Evolutionary conservation across 2,888 invertebrate genomes (phyloP), one percentile per base, ranked within the genome.

Genomic region (Polydrusus cervinus): DNA sequence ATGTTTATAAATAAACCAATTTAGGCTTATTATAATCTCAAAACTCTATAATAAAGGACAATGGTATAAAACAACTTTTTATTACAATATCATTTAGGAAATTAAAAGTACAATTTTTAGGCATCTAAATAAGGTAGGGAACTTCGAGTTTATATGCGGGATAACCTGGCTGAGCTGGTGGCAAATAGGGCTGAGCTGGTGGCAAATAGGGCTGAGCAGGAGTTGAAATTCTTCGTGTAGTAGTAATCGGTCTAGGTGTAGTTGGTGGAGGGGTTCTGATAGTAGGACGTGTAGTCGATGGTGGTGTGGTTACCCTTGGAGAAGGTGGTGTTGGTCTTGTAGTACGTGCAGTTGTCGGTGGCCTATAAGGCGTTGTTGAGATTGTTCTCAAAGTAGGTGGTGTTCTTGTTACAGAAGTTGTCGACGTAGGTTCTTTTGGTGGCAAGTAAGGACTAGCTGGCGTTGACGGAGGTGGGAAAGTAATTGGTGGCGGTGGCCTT

Each of bases 171-270:
- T 43, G 43, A n/a, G 18, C 3, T n/a, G 55, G 40, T 14, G 55
- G 67, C 10, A 60, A 8, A 51, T 70, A 47, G 16, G 45, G 45
- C 14, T 20, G 14, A 47, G 47, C 64, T 9, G 64, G 30, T 14
- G 55, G 67, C 10, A 60, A 8, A 51, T 70, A 47, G 16, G 45
- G 45, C 14, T 20, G 14, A 47, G 47, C 64, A 14, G 64, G 30
- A 25, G 60, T 70, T n/a, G 70, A 43, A 53, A 43, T 55, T 14
- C 62, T 53, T 25, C 16, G 14, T 25, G 38, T 51, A 5, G 49
- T 16, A 20, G 65, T 53, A 13, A 18, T 3, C 0, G 49, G 65
- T 13, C 30, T 20, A 10, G n/a, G n/a, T 3, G 51, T 51, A 51
- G 20, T 18, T 51, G 51, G 11, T 20, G 51, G 18, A 8, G 51